Evolutionary conservation across 2,888 invertebrate species (phyloP), one percentile per base, ranked within the genome.

Genomic region (Argyresthia albistria): DNA sequence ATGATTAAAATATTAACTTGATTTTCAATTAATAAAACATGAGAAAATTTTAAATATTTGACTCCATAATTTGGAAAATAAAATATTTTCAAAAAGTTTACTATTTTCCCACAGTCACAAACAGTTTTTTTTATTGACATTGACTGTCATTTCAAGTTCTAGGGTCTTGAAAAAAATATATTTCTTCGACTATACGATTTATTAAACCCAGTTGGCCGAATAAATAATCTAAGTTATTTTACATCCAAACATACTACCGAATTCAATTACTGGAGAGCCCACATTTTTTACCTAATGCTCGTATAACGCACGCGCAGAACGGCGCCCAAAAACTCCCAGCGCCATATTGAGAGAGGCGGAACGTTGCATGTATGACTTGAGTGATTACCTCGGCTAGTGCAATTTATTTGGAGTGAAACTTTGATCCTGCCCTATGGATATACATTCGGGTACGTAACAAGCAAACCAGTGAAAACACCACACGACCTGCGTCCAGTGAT

Each of bases 311-410:
- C 84, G 86, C 87, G 87, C 86, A 87, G 80, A 80, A 86, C 78
- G 75, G 83, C 82, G 80, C 83, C 84, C 82, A 87, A 89, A 89
- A 88, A 88, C 89, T 84, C 89, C 84, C 82, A 90, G 89, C 91
- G 92, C 92, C 92, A 92, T 92, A 91, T 92, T 92, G 91, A 90
- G 87, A 88, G 90, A 91, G 91, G 91, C 91, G 91, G 91, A 25
- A 90, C 90, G 90, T 90, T 89, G 89, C 90, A 87, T 88, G 89
- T 90, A 87, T 88, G 86, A 86, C 84, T 87, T 80, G 86, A 87
- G 81, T 86, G 80, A 84, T 80, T 80, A 86, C 80, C 78, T 86
- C 86, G 87, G 80, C 82, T 87, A 82, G 81, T 87, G 88, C 83
- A 83, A 82, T 84, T 81, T 78, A 25, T 75, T 87, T 80, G 81